phyloP scores from a whole-genome alignment of 2,888 invertebrate species.

The Eustalomyia histrio region DNA sequence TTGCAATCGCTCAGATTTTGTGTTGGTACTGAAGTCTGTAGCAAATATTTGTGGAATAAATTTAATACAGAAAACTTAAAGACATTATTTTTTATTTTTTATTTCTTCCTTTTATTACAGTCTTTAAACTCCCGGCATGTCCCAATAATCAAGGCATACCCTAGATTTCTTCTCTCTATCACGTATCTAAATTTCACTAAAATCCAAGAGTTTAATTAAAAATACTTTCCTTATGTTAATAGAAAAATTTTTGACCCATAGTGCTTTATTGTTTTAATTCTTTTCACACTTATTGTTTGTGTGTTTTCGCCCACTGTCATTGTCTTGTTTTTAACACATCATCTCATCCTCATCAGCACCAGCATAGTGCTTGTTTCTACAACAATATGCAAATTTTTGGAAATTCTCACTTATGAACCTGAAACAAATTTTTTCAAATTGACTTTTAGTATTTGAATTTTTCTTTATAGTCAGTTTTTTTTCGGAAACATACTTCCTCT shows the following conservation, averaged over 20 bases:
- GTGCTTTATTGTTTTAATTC: not conserved
- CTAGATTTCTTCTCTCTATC: too few relatives aligned
- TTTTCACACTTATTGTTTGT: conserved; percentile 13
- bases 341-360: not conserved
- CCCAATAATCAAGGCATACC: too few relatives aligned
- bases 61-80: too few relatives aligned
- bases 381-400: conserved; percentile 46
- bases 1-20: too few relatives aligned
- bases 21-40: too few relatives aligned
- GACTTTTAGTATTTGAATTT: conserved; percentile 42
- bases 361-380: conserved; percentile 25
- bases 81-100: too few relatives aligned
- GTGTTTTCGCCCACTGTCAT: not conserved
- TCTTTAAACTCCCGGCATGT: too few relatives aligned
- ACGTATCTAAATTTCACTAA: too few relatives aligned
- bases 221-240: too few relatives aligned
- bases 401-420: conserved; percentile 29
- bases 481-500: not conserved
- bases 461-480: not conserved
- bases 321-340: conserved; percentile 17
- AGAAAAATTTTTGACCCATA: not conserved
- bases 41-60: too few relatives aligned
- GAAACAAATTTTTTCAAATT: conserved; percentile 52
- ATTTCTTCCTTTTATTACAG: too few relatives aligned
- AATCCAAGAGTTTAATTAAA: too few relatives aligned